phyloP scores from a whole-genome alignment of 2,888 invertebrate species.

The Drosophila peninsularis region DNA sequence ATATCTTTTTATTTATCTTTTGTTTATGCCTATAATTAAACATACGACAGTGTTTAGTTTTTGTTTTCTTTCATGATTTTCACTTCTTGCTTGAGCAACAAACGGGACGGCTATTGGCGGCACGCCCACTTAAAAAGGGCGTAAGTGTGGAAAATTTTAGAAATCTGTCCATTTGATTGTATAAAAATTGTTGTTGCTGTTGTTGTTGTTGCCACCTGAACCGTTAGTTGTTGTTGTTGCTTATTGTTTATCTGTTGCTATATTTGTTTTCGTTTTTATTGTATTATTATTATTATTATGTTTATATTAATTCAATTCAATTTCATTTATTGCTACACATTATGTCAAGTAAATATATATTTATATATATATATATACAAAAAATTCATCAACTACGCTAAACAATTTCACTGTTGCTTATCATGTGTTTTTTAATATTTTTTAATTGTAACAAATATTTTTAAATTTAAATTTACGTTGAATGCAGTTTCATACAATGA shows the following conservation, averaged over 20 bases:
- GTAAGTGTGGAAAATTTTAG: slow-evolving; percentile 69
- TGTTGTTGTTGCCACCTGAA: slow-evolving; percentile 17
- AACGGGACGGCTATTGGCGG: slow-evolving; percentile 34
- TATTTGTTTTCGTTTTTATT: slow-evolving; percentile 6
- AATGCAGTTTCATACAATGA: slow-evolving; percentile 79
- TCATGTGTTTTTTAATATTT: slow-evolving; percentile 16
- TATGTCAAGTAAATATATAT: slow-evolving; percentile 64
- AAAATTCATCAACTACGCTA: slow-evolving; percentile 82
- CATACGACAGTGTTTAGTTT: slow-evolving; percentile 64
- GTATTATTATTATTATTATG: slow-evolving; percentile 21
- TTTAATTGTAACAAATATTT: slow-evolving; percentile 69
- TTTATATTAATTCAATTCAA: slow-evolving; percentile 59
- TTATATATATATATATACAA: slow-evolving; percentile 53
- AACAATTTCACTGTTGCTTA: slow-evolving; percentile 75
- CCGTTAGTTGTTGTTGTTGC: slow-evolving; percentile 14
- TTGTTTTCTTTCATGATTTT: slow-evolving; percentile 13
- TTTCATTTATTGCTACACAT: slow-evolving; percentile 72
- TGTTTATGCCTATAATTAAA: slow-evolving; percentile 62
- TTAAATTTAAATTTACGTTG: slow-evolving; percentile 60
- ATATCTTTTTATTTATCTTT: slow-evolving; percentile 37
- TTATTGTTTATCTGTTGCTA: slow-evolving; percentile 20
- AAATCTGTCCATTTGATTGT: slow-evolving; percentile 78
- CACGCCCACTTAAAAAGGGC: slow-evolving; percentile 48
- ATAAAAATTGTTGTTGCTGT: slow-evolving; percentile 56
- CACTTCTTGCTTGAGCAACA: slow-evolving; percentile 24